These are phyloP conservation scores for Micrasema longulum DNA, from an alignment of 1,140 invertebrate genomes.

Conservation along the genomic window DNA sequence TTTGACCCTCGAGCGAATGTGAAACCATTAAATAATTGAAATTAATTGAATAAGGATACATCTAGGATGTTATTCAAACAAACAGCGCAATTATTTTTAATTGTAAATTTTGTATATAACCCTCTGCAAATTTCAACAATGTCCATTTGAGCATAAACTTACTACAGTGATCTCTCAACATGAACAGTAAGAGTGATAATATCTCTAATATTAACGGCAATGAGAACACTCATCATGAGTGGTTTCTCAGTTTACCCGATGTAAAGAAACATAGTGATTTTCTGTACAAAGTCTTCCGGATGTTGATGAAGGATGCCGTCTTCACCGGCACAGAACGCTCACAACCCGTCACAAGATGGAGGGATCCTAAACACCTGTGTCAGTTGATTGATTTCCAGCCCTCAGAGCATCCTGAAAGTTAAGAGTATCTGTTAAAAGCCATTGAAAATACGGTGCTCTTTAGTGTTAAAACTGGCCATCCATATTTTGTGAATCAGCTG, in stretches of 20 bases:
- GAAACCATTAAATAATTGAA: constrained; percentile 36
- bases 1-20: constrained; percentile 15
- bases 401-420: constrained; percentile 68
- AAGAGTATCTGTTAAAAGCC: constrained; percentile 75
- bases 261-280: constrained; percentile 59
- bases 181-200: no score
- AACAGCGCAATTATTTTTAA: constrained; percentile 11
- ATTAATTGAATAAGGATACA: constrained; percentile 14
- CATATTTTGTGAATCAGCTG: constrained; percentile 89
- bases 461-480: constrained; percentile 89
- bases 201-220: no score
- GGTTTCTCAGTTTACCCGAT: constrained; percentile 53
- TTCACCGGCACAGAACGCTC: constrained; percentile 78
- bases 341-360: constrained; percentile 81
- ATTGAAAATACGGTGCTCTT: constrained; percentile 78
- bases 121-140: background rate
- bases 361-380: constrained; percentile 74
- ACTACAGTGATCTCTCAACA: no score
- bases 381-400: constrained; percentile 76
- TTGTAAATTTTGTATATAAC: constrained; percentile 20
- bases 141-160: background rate
- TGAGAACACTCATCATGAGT: constrained; percentile 17
- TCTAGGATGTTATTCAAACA: background rate
- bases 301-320: constrained; percentile 80
- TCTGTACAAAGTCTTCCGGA: constrained; percentile 52